phyloP scores from a whole-genome alignment of 1,140 invertebrate genomes.

The Lutraria rhynchaena region DNA sequence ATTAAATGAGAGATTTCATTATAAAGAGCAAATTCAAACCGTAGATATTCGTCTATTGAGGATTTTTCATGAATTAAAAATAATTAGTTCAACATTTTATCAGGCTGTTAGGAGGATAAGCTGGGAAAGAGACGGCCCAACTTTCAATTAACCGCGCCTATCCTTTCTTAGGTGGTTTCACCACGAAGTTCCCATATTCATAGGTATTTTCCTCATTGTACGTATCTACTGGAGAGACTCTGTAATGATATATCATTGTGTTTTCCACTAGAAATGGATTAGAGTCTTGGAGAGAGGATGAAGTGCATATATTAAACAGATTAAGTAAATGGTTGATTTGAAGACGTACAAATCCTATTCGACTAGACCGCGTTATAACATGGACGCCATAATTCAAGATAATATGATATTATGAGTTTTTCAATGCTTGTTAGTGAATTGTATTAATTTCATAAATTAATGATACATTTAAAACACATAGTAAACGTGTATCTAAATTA shows the following conservation, averaged over 20 bases:
- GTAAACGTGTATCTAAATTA: no score
- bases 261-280: constrained; percentile 1
- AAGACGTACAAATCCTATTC: constrained; percentile 12
- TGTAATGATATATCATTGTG: background rate
- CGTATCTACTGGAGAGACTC: background rate
- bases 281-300: constrained; percentile 8
- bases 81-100: constrained; percentile 32
- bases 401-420: background rate
- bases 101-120: background rate
- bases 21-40: background rate
- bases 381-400: constrained; percentile 19
- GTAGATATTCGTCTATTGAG: constrained; percentile 12
- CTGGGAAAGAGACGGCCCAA: constrained; percentile 22
- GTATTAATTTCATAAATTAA: constrained; percentile 23
- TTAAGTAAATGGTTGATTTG: constrained; percentile 14
- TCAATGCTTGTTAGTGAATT: no score
- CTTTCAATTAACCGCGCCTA: constrained; percentile 18
- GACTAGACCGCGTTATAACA: constrained; percentile 31
- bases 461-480: no score
- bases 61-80: background rate
- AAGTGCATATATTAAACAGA: constrained; percentile 16
- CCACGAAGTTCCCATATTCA: background rate
- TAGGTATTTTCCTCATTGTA: background rate
- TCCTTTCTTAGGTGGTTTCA: background rate
- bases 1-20: no score